Percentiles rank a stretch among this genome's conserved stretches.
Evolutionary conservation across 1,140 invertebrate genomes (phyloP).

Genomic region (Prorops nasuta): DNA sequence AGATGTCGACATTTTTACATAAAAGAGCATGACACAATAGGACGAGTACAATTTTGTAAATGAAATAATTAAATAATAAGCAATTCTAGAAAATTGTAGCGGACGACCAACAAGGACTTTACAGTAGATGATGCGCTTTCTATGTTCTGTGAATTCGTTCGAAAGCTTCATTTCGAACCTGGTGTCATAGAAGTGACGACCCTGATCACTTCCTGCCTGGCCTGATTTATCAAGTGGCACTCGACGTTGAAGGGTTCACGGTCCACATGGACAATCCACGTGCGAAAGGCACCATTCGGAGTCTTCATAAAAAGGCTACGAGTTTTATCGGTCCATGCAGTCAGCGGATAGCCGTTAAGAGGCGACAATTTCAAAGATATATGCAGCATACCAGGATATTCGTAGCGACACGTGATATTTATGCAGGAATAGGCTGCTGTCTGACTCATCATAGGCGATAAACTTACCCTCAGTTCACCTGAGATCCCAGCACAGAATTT

Average conservation of each 20-base stretch:
- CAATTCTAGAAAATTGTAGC: neutral
- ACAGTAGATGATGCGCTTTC: no score
- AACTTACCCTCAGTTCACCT: slow-evolving; percentile 57
- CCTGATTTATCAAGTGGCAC: slow-evolving; percentile 33
- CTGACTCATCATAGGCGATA: slow-evolving; percentile 52
- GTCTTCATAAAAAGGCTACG: slow-evolving; percentile 20
- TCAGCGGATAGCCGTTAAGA: slow-evolving; percentile 27
- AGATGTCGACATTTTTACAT: no score
- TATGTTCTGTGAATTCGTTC: no score
- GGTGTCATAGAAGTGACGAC: slow-evolving; percentile 38
- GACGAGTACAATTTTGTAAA: no score
- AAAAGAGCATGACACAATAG: no score
- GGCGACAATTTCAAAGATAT: slow-evolving; percentile 50
- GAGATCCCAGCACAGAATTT: slow-evolving; percentile 32
- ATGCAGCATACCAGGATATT: slow-evolving; percentile 44
- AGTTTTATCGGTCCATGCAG: slow-evolving; percentile 15
- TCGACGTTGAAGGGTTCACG: slow-evolving; percentile 34
- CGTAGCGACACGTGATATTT: slow-evolving; percentile 57
- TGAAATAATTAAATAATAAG: neutral
- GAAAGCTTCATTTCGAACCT: slow-evolving; percentile 44
- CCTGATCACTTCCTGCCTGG: slow-evolving; percentile 35
- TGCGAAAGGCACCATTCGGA: slow-evolving; percentile 22
- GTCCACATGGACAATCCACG: slow-evolving; percentile 31
- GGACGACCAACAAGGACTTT: slow-evolving; percentile 9
- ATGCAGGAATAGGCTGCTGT: slow-evolving; percentile 44